Base-by-base conservation (phyloP, 2,797 vertebrate genomes). In the Melanotaenia maccullochi region DNA sequence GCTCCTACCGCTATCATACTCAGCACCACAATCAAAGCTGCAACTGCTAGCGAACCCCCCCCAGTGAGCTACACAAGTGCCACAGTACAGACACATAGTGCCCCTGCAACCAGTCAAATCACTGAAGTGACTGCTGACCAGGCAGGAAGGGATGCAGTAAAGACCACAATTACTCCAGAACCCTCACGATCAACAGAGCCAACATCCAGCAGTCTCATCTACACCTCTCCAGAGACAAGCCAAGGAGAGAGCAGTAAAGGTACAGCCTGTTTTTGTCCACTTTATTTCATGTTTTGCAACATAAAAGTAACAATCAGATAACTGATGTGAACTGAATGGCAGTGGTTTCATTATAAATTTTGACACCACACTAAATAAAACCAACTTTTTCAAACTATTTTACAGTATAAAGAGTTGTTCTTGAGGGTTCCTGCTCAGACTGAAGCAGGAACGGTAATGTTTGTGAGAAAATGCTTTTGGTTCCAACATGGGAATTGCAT, bases 131-230 rank as follows among this genome's bases (percentile, higher is more conserved):
- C n/a, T 24, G 1, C 3, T 51, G 24, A 3, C 9, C 49, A 11
- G 11, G 0, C 22, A 52, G 5, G 13, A 8, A 4, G 5, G 2
- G 2, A 0, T 30, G 3, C 1, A 1, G 6, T 1, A 1, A 28
- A 7, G 0, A 18, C 0, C 6, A 8, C 52, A 7, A 6, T 9
- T 7, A 16, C 24, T 30, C 22, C 25, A 55, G 16, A 1, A 7
- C 1, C 0, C 2, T 0, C 2, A 5, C 0, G 0, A 1, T n/a
- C n/a, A 13, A 0, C 16, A 6, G 3, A 0, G 3, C 1, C 16
- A 5, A 3, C 4, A 11, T 0, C 55, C 0, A 1, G 0, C 2
- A 2, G 20, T 28, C 9, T 6, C 1, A 25, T 3, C 24, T 3
- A 52, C 30, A 0, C 0, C 36, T 0, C n/a, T 1, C 0, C 51